Evolutionary conservation across 2,888 invertebrate species (phyloP).

Genomic region (Suillia variegata): DNA sequence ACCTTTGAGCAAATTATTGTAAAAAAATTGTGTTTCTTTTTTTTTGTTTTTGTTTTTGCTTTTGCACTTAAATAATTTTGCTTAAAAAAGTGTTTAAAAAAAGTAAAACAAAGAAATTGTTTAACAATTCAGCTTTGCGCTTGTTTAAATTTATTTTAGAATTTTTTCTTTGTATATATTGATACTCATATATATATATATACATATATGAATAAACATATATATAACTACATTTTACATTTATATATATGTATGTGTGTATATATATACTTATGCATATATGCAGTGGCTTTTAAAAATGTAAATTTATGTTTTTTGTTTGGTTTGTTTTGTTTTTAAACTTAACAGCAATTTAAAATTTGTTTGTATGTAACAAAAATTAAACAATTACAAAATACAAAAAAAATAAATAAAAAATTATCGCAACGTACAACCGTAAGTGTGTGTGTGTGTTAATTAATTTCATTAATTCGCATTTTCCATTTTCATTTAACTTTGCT

Average conservation of each 20-base stretch:
- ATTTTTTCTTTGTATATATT: neutral
- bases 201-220: conserved; percentile 9
- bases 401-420: conserved; percentile 7
- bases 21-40: conserved; percentile 33
- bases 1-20: conserved; percentile 14
- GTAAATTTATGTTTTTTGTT: conserved; percentile 14
- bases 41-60: conserved; percentile 28
- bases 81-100: conserved; percentile 4
- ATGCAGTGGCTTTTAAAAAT: neutral
- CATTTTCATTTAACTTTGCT: conserved; percentile 22
- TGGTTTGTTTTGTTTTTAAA: conserved; percentile 13
- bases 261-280: neutral
- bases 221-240: neutral
- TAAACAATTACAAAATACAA: neutral
- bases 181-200: conserved; percentile 7
- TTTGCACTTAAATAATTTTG: conserved; percentile 23
- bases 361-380: neutral
- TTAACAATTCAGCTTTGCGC: neutral
- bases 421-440: conserved; percentile 41
- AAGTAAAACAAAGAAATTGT: conserved; percentile 5
- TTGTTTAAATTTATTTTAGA: conserved; percentile 2
- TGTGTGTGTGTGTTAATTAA: conserved; percentile 19
- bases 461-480: conserved; percentile 1
- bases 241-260: neutral
- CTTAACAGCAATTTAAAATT: conserved; percentile 19